Percentiles rank a stretch among this genome's conserved stretches.
Evolutionary conservation across 1,140 invertebrate genomes (phyloP).

Genomic region (Drosophila ananassae): DNA sequence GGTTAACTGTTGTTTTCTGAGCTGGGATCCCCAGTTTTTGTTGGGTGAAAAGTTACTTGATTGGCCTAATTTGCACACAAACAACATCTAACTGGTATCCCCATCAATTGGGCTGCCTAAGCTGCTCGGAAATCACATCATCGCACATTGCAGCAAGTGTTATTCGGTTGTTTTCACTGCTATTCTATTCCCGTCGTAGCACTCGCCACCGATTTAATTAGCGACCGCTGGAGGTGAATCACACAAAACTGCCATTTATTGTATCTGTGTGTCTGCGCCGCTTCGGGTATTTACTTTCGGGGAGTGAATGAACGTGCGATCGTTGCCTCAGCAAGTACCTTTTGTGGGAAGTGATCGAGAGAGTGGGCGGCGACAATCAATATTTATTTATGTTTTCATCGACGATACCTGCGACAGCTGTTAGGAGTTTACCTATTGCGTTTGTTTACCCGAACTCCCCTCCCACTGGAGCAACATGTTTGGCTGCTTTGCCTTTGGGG

Average conservation of each 20-base stretch:
- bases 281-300: constrained; percentile 24
- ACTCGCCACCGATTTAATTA: constrained; percentile 49
- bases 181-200: constrained; percentile 5
- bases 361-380: constrained; percentile 12
- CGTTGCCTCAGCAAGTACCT: constrained; percentile 20
- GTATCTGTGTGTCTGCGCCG: background rate
- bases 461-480: constrained; percentile 2
- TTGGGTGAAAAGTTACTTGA: background rate
- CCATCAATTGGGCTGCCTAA: constrained; percentile 38
- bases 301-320: constrained; percentile 52
- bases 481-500: background rate
- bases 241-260: constrained; percentile 44
- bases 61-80: background rate
- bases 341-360: constrained; percentile 4
- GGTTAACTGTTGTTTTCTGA: background rate
- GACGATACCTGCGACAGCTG: constrained; percentile 52
- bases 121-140: constrained; percentile 46
- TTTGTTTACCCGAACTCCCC: constrained; percentile 32
- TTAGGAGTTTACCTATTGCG: constrained; percentile 49
- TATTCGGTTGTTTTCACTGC: constrained; percentile 42
- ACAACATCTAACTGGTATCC: background rate
- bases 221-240: constrained; percentile 38
- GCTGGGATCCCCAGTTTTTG: background rate
- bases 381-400: constrained; percentile 24
- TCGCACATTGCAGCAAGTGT: constrained; percentile 25